Base-by-base conservation (phyloP, 2,113 vertebrate species). In the Argyrosomus japonicus region DNA sequence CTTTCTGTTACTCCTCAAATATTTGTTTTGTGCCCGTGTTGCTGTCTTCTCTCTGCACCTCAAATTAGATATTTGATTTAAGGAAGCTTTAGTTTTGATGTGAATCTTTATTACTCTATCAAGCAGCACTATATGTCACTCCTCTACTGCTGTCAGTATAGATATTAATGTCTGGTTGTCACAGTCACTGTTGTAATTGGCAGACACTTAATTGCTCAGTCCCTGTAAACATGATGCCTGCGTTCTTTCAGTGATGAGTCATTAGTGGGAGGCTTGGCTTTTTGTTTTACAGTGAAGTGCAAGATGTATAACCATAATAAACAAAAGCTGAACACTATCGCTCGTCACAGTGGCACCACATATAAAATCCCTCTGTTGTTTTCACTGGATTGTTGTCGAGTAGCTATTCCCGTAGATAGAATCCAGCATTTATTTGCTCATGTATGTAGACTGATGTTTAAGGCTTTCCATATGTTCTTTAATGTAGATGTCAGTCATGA, bases 121-220 rank as follows among this genome's bases (percentile, higher is more conserved):
- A 54, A 58, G 3, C 48, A 21, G 19, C 32, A 27, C 23, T 71
- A 65, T 45, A 48, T 65, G 62, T n/a, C 56, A 13, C n/a, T 40
- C n/a, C 53, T 50, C 54, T 14, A 29, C 27, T 18, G 76, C 77
- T 82, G 79, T 83, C 70, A 64, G 45, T 23, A 50, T 58, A 79
- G 56, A 85, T 83, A 83, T 86, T 54, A 68, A 32, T 13, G 56
- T 73, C 43, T 6, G 3, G n/a, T 74, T 86, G 61, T 88, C 78
- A 82, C 58, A 63, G 68, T 85, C 73, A 62, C 58, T 80, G 76
- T 65, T 82, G 81, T 91, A 87, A 90, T 90, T 89, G 89, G 79
- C 86, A 64, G 77, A 4, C 27, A 61, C 51, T 76, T 89, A 88
- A 91, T 91, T 90, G 64, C 75, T 68, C 53, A 21, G 74, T 68